These are phyloP conservation scores for Pogonus chalceus DNA, from an alignment of 1,140 invertebrate genomes.

Conservation along the genomic window DNA sequence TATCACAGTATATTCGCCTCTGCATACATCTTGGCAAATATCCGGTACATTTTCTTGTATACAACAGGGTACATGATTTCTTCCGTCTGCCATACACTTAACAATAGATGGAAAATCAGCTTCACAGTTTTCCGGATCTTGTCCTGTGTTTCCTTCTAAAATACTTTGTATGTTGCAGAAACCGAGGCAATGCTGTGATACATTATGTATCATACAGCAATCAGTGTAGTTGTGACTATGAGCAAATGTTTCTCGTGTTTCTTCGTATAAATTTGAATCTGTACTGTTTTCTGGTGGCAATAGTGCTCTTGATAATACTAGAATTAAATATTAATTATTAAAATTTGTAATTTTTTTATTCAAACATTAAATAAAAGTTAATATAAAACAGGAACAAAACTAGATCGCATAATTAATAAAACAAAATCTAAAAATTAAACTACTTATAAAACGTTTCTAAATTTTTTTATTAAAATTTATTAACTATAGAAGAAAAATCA, in stretches of 20 bases:
- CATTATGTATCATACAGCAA: slow-evolving; percentile 59
- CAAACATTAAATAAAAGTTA: too few relatives aligned
- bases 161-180: slow-evolving; percentile 78
- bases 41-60: slow-evolving; percentile 67
- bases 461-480: too few relatives aligned
- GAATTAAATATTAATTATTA: slow-evolving; percentile 23
- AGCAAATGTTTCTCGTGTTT: slow-evolving; percentile 31
- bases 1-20: slow-evolving; percentile 74
- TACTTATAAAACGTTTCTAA: too few relatives aligned
- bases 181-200: slow-evolving; percentile 56
- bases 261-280: slow-evolving; percentile 37
- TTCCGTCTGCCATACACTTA: slow-evolving; percentile 61
- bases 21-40: slow-evolving; percentile 72
- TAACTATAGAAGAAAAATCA: too few relatives aligned
- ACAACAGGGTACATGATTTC: slow-evolving; percentile 77
- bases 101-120: slow-evolving; percentile 66
- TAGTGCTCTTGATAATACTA: slow-evolving; percentile 46
- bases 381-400: too few relatives aligned
- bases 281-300: slow-evolving; percentile 40
- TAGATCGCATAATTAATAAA: too few relatives aligned
- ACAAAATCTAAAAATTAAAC: too few relatives aligned
- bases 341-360: too few relatives aligned
- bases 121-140: slow-evolving; percentile 68
- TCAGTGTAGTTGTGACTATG: slow-evolving; percentile 62
- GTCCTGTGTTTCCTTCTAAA: slow-evolving; percentile 63